Evolutionary conservation across 2,888 invertebrate genomes (phyloP), one percentile per base, ranked within the genome.

Genomic region (Drosophila gaucha): DNA sequence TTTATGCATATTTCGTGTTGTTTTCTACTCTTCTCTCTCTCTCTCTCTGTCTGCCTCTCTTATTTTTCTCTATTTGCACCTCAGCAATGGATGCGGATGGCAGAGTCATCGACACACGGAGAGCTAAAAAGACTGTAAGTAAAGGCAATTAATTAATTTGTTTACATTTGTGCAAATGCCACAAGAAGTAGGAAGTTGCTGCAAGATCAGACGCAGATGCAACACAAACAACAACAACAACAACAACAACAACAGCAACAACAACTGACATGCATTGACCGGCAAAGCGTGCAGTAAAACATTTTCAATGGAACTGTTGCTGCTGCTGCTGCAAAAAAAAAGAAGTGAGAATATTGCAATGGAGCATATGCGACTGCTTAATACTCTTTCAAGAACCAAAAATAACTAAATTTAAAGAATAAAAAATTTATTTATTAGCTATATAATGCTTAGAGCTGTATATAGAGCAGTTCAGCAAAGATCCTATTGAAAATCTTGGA

Each of bases 101-200:
- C 54, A 46, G 51, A 70, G 70, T 69, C 69, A 69, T 69, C 70
- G 68, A 67, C 67, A 67, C 67, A 60, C 14, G 20, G 20, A 60
- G 59, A 68, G 44, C 72, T 72, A 60, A 67, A 71, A 72, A 72
- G 80, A 75, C 71, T 77, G 74, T 77, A 80, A 83, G 70, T 67
- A 83, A 80, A 77, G 85, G 84, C 85, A 86, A 86, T 84, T 84
- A 82, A 84, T 84, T 84, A 84, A 84, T 84, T 85, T 84, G 84
- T 84, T 84, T 84, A 84, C 85, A 84, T 86, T 80, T 70, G 68
- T 56, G 58, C 73, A 79, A 80, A 86, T 78, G 80, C 82, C 73
- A 70, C 80, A 82, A 86, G 86, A 86, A 86, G 80, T 82, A 86
- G 82, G 86, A 86, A 82, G 86, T 86, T 83, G 86, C 73, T 67